Percentiles rank a stretch among this genome's conserved stretches.
Evolutionary conservation across 2,113 vertebrate genomes (phyloP).

Genomic region (Pachypanchax playfairii): DNA sequence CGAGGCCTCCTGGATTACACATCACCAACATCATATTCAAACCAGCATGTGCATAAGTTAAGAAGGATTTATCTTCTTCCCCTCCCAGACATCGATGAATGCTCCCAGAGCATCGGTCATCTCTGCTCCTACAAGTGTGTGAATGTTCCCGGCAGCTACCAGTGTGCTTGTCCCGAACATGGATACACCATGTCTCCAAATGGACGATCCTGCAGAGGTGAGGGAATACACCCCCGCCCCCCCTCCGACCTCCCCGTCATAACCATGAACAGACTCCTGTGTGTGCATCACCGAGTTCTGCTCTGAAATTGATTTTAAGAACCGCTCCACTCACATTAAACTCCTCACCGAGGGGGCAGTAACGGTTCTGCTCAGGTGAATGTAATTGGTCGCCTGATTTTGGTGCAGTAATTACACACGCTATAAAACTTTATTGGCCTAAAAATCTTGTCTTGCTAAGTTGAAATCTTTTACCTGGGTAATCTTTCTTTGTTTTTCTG

Average conservation of each 20-base stretch:
- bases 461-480: slow-evolving; percentile 11
- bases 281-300: neutral
- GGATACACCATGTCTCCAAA: slow-evolving; percentile 91
- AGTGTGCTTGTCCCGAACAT: slow-evolving; percentile 89
- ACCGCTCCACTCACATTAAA: slow-evolving; percentile 15
- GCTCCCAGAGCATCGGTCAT: slow-evolving; percentile 85
- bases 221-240: slow-evolving; percentile 1
- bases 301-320: slow-evolving; percentile 23
- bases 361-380: slow-evolving; percentile 44
- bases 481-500: slow-evolving; percentile 12
- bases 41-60: neutral
- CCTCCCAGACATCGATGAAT: slow-evolving; percentile 90
- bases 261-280: no score
- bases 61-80: neutral
- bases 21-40: neutral
- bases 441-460: slow-evolving; percentile 42
- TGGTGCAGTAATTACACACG: slow-evolving; percentile 43
- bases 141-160: slow-evolving; percentile 91
- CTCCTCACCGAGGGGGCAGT: slow-evolving; percentile 12
- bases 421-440: slow-evolving; percentile 49
- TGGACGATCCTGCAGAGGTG: slow-evolving; percentile 91
- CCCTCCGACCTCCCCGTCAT: neutral
- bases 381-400: slow-evolving; percentile 48
- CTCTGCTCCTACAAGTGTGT: slow-evolving; percentile 92
- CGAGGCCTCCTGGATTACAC: slow-evolving; percentile 47